Evolutionary conservation across 1,140 invertebrate genomes (phyloP).

Genomic region (Eumaeus atala): DNA sequence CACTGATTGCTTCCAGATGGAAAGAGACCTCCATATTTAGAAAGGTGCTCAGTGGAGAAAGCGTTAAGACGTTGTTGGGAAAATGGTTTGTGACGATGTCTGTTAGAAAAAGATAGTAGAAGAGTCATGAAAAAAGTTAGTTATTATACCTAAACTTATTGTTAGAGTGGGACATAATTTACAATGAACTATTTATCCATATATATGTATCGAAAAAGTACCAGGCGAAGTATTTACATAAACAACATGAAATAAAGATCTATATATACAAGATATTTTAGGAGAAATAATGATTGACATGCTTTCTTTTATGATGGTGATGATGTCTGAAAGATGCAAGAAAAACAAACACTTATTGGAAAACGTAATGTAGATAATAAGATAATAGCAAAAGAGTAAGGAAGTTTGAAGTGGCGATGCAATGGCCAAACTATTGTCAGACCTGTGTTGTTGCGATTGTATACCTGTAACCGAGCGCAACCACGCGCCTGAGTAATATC

Average conservation of each 20-base stretch:
- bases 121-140: conserved; percentile 26
- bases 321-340: conserved; percentile 56
- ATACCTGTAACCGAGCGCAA: conserved; percentile 1
- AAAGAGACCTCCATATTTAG: conserved; percentile 68
- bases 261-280: conserved; percentile 26
- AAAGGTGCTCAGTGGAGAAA: conserved; percentile 70
- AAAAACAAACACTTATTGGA: conserved; percentile 29
- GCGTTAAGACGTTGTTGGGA: conserved; percentile 71
- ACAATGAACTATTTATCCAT: conserved; percentile 3
- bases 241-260: neutral
- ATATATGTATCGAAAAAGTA: neutral
- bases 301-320: conserved; percentile 54
- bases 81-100: conserved; percentile 72
- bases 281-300: conserved; percentile 54
- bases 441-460: neutral
- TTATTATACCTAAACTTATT: conserved; percentile 14
- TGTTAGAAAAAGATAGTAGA: conserved; percentile 65
- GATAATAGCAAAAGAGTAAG: neutral
- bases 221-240: too few relatives aligned
- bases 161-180: conserved; percentile 12
- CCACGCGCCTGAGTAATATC: neutral
- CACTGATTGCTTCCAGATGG: conserved; percentile 65
- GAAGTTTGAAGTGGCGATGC: neutral
- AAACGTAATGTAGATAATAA: conserved; percentile 11
- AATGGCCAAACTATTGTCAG: neutral